Percentiles rank a stretch among this genome's conserved stretches.
phyloP scores from a whole-genome alignment of 2,888 invertebrate genomes.

The Habrosyne pyritoides region DNA sequence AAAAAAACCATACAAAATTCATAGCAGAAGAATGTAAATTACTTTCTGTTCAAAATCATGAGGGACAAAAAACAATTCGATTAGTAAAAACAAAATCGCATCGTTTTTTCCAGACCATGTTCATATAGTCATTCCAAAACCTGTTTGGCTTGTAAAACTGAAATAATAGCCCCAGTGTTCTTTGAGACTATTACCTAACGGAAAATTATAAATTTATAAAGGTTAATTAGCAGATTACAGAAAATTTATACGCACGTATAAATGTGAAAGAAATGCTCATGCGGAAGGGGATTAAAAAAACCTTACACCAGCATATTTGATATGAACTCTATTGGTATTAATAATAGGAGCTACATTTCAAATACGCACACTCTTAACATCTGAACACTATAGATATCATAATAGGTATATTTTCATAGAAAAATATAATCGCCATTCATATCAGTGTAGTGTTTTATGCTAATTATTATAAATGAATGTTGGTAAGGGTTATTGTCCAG shows the following conservation, averaged over 20 bases:
- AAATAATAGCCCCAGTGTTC: not conserved
- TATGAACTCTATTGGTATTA: not conserved
- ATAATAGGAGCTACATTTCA: not conserved
- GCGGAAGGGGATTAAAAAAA: conserved; percentile 6
- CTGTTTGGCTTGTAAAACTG: not conserved
- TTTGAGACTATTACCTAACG: not conserved
- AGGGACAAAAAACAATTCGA: too few species aligned
- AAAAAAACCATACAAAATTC: too few species aligned
- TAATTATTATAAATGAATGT: conserved; percentile 74
- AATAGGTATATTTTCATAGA: conserved; percentile 14
- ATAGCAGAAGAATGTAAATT: too few species aligned
- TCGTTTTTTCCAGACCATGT: too few species aligned
- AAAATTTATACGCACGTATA: not conserved
- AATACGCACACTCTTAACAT: conserved; percentile 24
- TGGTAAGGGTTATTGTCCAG: conserved; percentile 79
- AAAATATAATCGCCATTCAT: conserved; percentile 49
- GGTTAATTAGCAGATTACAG: conserved; percentile 4
- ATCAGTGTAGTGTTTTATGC: conserved; percentile 56
- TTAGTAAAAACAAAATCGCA: too few species aligned
- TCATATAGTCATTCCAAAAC: not conserved
- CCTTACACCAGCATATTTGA: not conserved
- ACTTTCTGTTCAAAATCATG: too few species aligned
- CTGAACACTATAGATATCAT: conserved; percentile 22
- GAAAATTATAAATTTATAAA: not conserved
- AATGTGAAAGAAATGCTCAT: conserved; percentile 5